Base-by-base conservation (phyloP, 2,888 invertebrate species). In the Isotomurus palustris region DNA sequence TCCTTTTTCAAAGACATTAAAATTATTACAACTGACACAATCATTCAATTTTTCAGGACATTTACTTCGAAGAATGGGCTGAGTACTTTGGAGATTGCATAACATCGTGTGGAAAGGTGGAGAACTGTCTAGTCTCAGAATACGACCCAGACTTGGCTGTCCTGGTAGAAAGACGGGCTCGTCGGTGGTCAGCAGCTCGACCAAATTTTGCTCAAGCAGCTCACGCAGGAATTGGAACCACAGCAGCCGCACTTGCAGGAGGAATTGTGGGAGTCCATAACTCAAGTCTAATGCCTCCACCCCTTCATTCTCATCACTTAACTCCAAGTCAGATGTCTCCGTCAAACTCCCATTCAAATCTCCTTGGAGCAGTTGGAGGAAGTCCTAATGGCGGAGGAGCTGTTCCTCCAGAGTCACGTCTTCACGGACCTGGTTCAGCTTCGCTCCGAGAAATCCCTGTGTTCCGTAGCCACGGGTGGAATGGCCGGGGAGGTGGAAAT, bases 61-160 rank as follows among this genome's bases (percentile, higher is more conserved):
- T 71, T 57, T 70, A 71, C 43, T 68, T 68, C 60, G 68, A 68
- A 53, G 68, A 68, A 60, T 66, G 66, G 64, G 69, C 67, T n/a
- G 69, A 69, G 40, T 68, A 68, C 45, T 66, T 69, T 53, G 87
- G 86, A 54, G 87, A 88, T 75, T 87, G 87, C 75, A 88, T 88
- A 75, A 88, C 88, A 68, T 87, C 87, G 64, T 88, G 88, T 76
- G 87, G 88, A 78, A 88, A 88, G 81, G 85, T 80, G 68, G 66
- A 67, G 51, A 66, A 65, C 48, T 67, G 65, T 57, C 60, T 68
- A 8, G 54, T 48, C 25, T 70, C 68, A 19, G 70, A 67, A 58
- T 67, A 61, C 55, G 67, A 64, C 72, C 86, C 87, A 1, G 87
- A 87, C 74, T 80, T 86, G 77, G 87, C 87, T 21, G 84, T 83